Conservation (phyloP, 2,888 invertebrate genomes). For the Macrophya alboannulata region DNA sequence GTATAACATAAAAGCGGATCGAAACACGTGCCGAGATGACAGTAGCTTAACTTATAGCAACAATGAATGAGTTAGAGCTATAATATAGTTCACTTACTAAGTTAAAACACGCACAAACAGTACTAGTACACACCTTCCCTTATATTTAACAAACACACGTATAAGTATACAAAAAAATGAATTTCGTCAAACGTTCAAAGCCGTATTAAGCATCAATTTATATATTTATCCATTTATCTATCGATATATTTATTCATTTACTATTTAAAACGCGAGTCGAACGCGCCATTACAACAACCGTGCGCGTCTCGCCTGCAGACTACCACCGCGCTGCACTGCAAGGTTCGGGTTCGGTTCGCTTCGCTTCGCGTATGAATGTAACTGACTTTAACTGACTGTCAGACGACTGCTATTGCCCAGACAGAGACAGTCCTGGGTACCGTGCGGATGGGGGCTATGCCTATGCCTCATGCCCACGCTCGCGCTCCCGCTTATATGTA, state of each 20-base stretch:
- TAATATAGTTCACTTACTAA: neutral
- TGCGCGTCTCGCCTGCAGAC: neutral
- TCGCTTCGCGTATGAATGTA: slow-evolving; percentile 63
- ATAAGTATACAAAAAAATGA: no score
- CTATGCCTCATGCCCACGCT: slow-evolving; percentile 33
- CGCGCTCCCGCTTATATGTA: neutral
- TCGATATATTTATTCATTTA: neutral
- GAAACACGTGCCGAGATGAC: neutral
- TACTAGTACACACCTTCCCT: no score
- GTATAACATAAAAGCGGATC: neutral
- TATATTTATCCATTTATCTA: neutral
- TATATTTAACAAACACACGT: neutral
- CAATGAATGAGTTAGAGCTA: neutral
- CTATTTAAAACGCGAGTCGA: neutral
- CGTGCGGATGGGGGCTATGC: slow-evolving; percentile 10
- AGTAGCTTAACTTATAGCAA: neutral
- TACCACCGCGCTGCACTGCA: no score
- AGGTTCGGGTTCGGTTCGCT: neutral
- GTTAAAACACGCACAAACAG: no score
- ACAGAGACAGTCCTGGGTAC: slow-evolving; percentile 60
- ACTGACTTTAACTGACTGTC: slow-evolving; percentile 71
- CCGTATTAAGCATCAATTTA: neutral
- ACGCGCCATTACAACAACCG: neutral
- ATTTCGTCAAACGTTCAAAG: neutral
- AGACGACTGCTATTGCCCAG: slow-evolving; percentile 64